Evolutionary conservation across 2,888 invertebrate genomes (phyloP), one percentile per base, ranked within the genome.

Genomic region (Aphodius granarius): DNA sequence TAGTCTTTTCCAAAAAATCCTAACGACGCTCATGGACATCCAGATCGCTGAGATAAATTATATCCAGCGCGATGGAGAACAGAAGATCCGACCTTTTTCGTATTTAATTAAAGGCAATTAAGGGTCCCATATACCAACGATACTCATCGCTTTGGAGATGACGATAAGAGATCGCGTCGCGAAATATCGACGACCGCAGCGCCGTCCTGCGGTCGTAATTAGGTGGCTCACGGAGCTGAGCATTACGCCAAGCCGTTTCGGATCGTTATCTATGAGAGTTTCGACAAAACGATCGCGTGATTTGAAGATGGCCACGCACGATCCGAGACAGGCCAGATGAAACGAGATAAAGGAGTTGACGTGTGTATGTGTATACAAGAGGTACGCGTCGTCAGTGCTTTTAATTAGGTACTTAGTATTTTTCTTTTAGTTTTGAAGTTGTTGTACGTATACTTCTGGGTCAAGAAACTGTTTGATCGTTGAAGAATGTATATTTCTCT

Each of bases 61-160:
- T 85, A 83, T 81, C 81, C 83, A 81, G 81, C 83, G 81, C 82
- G 83, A 43, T 43, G 13, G 9, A 1, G 43, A 43, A 43, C 82
- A 83, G 84, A 82, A 84, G 84, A 84, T 86, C 84, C 85, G 84
- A 85, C 84, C 85, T 86, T 86, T 85, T 84, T 84, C 83, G 85
- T 86, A 85, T 85, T 85, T 86, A 86, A 86, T 86, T 86, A 86
- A 43, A 86, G 83, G 85, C 86, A 86, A 86, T 86, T 86, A 86
- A 86, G 84, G 83, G 85, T 84, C 85, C 83, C 85, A 86, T 86
- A 85, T 84, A 85, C 85, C 43, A 84, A 85, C 86, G 81, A 76
- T 72, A 73, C 77, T 83, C 85, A 86, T 85, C 83, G 83, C 83
- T 84, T 84, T 84, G 80, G 78, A 81, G 82, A 83, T 83, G 84